Evolutionary conservation across 2,113 vertebrate species (phyloP).

Genomic region (Passer montanus): DNA sequence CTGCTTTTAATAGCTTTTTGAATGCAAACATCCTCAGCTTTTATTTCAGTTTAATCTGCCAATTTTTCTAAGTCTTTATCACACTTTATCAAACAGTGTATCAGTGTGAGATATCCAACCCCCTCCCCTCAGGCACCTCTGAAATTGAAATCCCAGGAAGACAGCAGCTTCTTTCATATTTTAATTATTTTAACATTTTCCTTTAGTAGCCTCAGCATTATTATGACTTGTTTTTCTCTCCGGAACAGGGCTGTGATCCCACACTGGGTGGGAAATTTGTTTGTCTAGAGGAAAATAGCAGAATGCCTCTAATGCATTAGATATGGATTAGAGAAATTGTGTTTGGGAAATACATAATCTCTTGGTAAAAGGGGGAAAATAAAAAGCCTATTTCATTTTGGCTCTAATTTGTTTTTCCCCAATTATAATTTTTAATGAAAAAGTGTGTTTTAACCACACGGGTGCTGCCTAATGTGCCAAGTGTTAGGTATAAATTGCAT

Average conservation of each 20-base stretch:
- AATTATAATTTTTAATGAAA: slow-evolving; percentile 68
- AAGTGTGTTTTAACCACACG: slow-evolving; percentile 58
- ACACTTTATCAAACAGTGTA: slow-evolving; percentile 76
- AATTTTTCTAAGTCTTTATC: slow-evolving; percentile 73
- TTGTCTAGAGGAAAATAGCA: slow-evolving; percentile 52
- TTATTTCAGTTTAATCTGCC: slow-evolving; percentile 72
- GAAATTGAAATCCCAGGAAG: slow-evolving; percentile 73
- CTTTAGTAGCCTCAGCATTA: slow-evolving; percentile 64
- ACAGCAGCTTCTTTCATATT: slow-evolving; percentile 61
- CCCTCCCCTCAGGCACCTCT: slow-evolving; percentile 63
- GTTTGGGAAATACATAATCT: slow-evolving; percentile 56
- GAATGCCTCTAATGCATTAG: slow-evolving; percentile 51
- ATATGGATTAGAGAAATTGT: slow-evolving; percentile 43
- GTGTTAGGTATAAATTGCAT: neutral
- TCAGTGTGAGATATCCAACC: slow-evolving; percentile 68
- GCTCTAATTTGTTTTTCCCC: slow-evolving; percentile 30
- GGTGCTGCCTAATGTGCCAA: slow-evolving; percentile 41
- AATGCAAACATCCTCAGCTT: slow-evolving; percentile 52
- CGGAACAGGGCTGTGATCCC: slow-evolving; percentile 35
- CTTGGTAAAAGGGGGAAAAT: slow-evolving; percentile 25
- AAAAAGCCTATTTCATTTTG: slow-evolving; percentile 55
- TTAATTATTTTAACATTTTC: slow-evolving; percentile 77
- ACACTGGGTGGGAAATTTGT: slow-evolving; percentile 56
- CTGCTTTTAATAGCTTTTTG: slow-evolving; percentile 53
- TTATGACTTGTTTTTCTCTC: slow-evolving; percentile 66